Evolutionary conservation across 2,888 invertebrate species (phyloP).

Genomic region (Geophilus truncorum): DNA sequence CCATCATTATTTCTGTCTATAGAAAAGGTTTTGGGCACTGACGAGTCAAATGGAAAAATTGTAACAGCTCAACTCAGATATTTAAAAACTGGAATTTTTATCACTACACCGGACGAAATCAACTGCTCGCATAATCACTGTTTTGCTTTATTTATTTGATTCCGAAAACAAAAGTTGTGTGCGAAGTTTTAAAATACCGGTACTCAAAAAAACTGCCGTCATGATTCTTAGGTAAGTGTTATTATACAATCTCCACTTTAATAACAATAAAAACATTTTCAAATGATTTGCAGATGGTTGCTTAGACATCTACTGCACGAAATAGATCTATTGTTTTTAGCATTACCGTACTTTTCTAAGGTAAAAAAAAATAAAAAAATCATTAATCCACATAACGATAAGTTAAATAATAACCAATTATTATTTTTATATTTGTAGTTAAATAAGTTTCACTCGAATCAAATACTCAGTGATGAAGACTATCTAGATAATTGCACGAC

Average conservation of each 20-base stretch:
- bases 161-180: background rate
- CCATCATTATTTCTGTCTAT: too few relatives aligned
- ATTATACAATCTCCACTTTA: background rate
- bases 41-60: background rate
- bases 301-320: slow-evolving; percentile 69
- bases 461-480: slow-evolving; percentile 63
- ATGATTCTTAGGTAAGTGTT: background rate
- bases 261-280: background rate
- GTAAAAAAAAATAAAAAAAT: too few relatives aligned
- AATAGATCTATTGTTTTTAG: slow-evolving; percentile 71
- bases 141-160: too few relatives aligned
- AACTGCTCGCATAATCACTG: too few relatives aligned
- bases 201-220: background rate
- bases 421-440: slow-evolving; percentile 44
- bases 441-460: slow-evolving; percentile 64
- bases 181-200: background rate
- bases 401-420: too few relatives aligned
- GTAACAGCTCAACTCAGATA: background rate
- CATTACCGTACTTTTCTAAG: slow-evolving; percentile 70
- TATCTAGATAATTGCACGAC: slow-evolving; percentile 59
- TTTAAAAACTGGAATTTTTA: background rate
- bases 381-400: too few relatives aligned
- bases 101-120: too few relatives aligned
- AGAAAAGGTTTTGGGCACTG: background rate
- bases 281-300: slow-evolving; percentile 63